Evolutionary conservation across 2,888 invertebrate genomes (phyloP), one percentile per base, ranked within the genome.

Genomic region (Tipula confusa): DNA sequence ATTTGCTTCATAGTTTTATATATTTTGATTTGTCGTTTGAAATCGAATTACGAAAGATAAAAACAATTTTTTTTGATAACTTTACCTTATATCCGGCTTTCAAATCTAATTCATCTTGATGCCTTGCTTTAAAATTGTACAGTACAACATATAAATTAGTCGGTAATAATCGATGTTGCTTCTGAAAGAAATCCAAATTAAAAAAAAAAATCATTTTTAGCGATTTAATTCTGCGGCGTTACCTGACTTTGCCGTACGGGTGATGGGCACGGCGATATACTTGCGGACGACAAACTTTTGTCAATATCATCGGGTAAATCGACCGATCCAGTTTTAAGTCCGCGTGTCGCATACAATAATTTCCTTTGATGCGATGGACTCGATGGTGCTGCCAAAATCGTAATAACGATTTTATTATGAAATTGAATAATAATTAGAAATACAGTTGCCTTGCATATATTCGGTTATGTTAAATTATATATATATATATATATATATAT

Each of bases 91-190:
- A 96, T 2, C 97, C 97, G 28, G 97, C 96, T 91, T 97, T 97
- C 38, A 98, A 91, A 88, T 98, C 98, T 86, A 98, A 90, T 88
- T 98, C 98, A 88, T 98, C 98, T 84, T 95, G 95, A 89, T 98
- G 98, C 84, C 98, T 93, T 0, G 97, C 96, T 88, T 97, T 96
- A 90, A 98, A 98, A 91, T 98, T 97, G 91, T 98, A 98, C 79
- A 98, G 91, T 82, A 97, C 96, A 84, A 98, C 98, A 90, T 97
- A 98, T 38, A 97, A 91, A 88, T 97, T 97, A 84, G 96, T 96
- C 29, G 97, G 96, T 84, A 97, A 91, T 79, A 97, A 91, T 82
- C 96, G 93, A 89, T 96, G 95, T 84, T 95, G 93, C 90, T 96
- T 96, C 95, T 96, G 36, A 84, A 83, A 15, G 36, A 64, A 80